A percentile compares a stretch with the other conserved stretches of the same genome.
phyloP scores from a whole-genome alignment of 1,140 invertebrate species.

The Calephelis virginiensis region DNA sequence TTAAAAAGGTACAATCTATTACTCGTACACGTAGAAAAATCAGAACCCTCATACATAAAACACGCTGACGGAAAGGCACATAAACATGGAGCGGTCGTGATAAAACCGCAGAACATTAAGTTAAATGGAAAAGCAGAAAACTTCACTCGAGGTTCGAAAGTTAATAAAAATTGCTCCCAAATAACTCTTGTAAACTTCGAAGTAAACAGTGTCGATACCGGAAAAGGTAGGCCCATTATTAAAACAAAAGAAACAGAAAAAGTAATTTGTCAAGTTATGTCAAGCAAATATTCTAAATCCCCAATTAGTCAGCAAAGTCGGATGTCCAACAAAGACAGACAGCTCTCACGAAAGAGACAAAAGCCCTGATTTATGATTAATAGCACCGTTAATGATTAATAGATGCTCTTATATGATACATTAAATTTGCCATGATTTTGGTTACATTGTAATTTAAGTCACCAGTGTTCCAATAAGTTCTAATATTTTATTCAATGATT shows the following conservation, averaged over 20 bases:
- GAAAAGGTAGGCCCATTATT: constrained; percentile 32
- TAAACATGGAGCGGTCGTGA: constrained; percentile 47
- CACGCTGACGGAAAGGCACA: constrained; percentile 17
- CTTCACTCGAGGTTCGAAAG: constrained; percentile 42
- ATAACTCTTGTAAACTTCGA: constrained; percentile 55
- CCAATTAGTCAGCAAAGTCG: constrained; percentile 37
- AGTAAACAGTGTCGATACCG: constrained; percentile 59
- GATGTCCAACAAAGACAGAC: constrained; percentile 35
- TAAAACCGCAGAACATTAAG: constrained; percentile 52
- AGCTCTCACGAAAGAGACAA: constrained; percentile 33
- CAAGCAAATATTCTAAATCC: constrained; percentile 61
- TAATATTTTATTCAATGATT: constrained; percentile 26
- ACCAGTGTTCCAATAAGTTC: constrained; percentile 31
- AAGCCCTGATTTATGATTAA: constrained; percentile 59
- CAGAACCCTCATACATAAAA: constrained; percentile 6
- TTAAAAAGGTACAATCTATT: constrained; percentile 8
- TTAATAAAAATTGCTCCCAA: constrained; percentile 72
- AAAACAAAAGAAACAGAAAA: constrained; percentile 59
- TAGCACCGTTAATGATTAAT: constrained; percentile 56
- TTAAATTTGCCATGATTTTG: constrained; percentile 44
- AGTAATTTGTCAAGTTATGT: constrained; percentile 73
- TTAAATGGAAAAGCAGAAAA: constrained; percentile 41
- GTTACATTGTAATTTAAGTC: constrained; percentile 14
- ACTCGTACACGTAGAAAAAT: constrained; percentile 3
- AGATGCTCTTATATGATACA: constrained; percentile 43